A percentile compares a stretch with the other conserved stretches of the same genome.
Evolutionary conservation across 1,140 invertebrate species (phyloP).

Genomic region (Coelopa frigida): DNA sequence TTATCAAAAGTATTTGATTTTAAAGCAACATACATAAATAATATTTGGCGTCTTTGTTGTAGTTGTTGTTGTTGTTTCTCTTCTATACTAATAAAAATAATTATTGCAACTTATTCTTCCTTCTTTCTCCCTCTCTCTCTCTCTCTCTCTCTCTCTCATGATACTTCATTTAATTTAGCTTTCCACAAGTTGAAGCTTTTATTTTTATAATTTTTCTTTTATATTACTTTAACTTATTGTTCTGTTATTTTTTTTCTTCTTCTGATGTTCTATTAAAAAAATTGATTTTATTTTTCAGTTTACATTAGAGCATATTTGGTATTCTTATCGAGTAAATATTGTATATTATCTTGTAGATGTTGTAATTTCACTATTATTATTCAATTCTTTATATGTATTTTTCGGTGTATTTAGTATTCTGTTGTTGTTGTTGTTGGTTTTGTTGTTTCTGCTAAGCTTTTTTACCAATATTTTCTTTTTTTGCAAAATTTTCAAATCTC

Average conservation of each 20-base stretch:
- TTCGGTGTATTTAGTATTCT: slow-evolving; percentile 9
- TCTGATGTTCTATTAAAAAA: slow-evolving; percentile 2
- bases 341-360: not conserved
- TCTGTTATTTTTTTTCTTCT: not conserved
- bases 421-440: slow-evolving; percentile 11
- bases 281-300: not conserved
- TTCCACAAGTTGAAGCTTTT: slow-evolving; percentile 2
- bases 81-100: slow-evolving; percentile 2
- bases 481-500: too few species aligned
- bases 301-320: slow-evolving; percentile 3
- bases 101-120: slow-evolving; percentile 1
- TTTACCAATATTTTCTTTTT: too few species aligned
- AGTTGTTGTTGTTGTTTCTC: not conserved
- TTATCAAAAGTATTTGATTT: not conserved
- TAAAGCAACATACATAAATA: not conserved
- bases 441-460: not conserved
- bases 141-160: slow-evolving; percentile 4
- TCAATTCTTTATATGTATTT: slow-evolving; percentile 6
- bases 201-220: not conserved
- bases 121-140: not conserved
- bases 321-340: not conserved
- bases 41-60: not conserved
- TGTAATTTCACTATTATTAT: too few species aligned
- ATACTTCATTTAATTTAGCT: slow-evolving; percentile 1
- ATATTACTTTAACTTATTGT: slow-evolving; percentile 6